Percentiles rank a stretch among this genome's conserved stretches.
phyloP scores from a whole-genome alignment of 2,797 vertebrate genomes.

The Aphelocoma californica region DNA sequence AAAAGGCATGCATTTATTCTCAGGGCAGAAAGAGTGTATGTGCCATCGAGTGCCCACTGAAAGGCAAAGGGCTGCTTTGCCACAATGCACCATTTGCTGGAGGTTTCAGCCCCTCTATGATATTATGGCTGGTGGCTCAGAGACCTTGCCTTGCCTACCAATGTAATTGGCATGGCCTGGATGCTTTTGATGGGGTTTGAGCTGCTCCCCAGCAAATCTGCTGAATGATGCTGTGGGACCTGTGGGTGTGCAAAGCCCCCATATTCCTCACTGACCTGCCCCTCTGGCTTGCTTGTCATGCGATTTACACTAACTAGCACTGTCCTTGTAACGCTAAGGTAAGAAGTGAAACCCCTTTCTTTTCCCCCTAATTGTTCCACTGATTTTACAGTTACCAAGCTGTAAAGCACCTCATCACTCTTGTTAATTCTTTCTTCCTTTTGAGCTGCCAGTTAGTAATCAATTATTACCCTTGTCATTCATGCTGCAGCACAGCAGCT shows the following conservation, averaged over 20 bases:
- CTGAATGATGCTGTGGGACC: background rate
- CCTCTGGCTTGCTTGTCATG: conserved; percentile 25
- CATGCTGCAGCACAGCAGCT: conserved; percentile 86
- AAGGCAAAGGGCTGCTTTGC: conserved; percentile 45
- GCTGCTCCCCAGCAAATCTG: background rate
- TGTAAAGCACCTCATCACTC: conserved; percentile 71
- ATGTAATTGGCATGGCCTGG: conserved; percentile 18
- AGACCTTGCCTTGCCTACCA: conserved; percentile 21
- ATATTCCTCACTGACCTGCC: background rate
- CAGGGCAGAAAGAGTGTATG: background rate
- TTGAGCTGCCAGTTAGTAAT: conserved; percentile 85
- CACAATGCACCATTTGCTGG: conserved; percentile 28
- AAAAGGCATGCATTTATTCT: conserved; percentile 30
- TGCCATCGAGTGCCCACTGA: background rate
- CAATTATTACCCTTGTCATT: conserved; percentile 90
- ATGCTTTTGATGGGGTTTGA: conserved; percentile 13
- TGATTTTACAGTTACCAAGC: conserved; percentile 73
- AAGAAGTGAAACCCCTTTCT: conserved; percentile 54
- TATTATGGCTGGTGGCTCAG: conserved; percentile 42
- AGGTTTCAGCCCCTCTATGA: conserved; percentile 47
- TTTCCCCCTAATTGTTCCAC: conserved; percentile 21
- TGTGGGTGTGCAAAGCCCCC: background rate
- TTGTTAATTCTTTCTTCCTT: conserved; percentile 81
- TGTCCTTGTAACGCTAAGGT: conserved; percentile 56
- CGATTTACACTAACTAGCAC: conserved; percentile 48